phyloP scores from a whole-genome alignment of 2,113 vertebrate genomes.

The Gambusia affinis region DNA sequence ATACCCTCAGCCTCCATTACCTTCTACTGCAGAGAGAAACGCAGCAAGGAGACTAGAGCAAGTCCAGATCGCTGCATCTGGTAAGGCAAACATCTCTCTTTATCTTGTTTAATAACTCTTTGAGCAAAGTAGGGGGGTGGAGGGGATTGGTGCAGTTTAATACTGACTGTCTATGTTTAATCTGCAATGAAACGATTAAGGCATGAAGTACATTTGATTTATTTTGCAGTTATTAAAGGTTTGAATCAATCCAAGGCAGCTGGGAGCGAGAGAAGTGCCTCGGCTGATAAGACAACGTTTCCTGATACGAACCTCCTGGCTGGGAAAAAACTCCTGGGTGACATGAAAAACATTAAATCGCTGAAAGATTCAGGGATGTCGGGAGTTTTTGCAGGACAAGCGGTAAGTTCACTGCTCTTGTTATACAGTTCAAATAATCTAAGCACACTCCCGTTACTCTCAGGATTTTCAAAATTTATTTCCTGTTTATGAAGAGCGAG shows the following conservation, averaged over 20 bases:
- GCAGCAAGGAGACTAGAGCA: slow-evolving; percentile 51
- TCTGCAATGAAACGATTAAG: neutral
- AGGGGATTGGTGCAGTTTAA: neutral
- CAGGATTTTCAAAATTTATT: neutral
- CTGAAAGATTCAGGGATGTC: slow-evolving; percentile 77
- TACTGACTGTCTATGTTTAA: neutral
- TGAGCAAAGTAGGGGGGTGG: neutral
- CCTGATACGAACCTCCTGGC: slow-evolving; percentile 52
- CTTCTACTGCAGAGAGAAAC: slow-evolving; percentile 33
- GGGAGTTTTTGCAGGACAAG: slow-evolving; percentile 67
- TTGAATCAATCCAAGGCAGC: slow-evolving; percentile 44
- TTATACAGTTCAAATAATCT: neutral
- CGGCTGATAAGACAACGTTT: slow-evolving; percentile 37
- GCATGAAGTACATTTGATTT: slow-evolving; percentile 24
- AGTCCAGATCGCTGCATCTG: slow-evolving; percentile 69
- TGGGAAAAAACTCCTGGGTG: slow-evolving; percentile 57
- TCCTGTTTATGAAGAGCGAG: too few species aligned
- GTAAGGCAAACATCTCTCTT: slow-evolving; percentile 57
- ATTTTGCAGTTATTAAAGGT: slow-evolving; percentile 65
- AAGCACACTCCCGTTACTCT: neutral
- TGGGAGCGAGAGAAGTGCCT: slow-evolving; percentile 18
- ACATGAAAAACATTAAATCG: slow-evolving; percentile 75
- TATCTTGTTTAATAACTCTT: slow-evolving; percentile 5
- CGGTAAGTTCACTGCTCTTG: slow-evolving; percentile 44
- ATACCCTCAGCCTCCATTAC: slow-evolving; percentile 56